Percentiles rank a stretch among this genome's conserved stretches.
phyloP scores from a whole-genome alignment of 2,888 invertebrate genomes.

The Caenorhabditis japonica region DNA sequence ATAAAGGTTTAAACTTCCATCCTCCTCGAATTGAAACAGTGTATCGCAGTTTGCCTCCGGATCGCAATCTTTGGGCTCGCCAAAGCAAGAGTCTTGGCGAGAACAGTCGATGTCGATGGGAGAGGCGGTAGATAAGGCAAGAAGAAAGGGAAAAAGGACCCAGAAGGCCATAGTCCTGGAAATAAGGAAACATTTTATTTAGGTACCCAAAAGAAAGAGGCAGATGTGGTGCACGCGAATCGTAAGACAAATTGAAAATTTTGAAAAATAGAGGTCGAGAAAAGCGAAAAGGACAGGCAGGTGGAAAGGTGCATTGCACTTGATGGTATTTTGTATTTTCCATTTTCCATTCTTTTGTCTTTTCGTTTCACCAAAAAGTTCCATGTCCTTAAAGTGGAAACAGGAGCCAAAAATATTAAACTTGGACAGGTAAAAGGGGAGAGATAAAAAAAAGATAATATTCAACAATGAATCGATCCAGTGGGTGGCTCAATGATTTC shows the following conservation, averaged over 20 bases:
- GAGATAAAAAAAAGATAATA: too few relatives aligned
- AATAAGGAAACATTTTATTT: too few relatives aligned
- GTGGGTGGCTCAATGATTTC: too few relatives aligned
- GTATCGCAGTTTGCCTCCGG: constrained; percentile 13
- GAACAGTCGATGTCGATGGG: constrained; percentile 25
- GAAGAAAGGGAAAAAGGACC: not conserved
- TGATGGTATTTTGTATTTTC: not conserved
- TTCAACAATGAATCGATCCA: too few relatives aligned
- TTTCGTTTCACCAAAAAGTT: too few relatives aligned
- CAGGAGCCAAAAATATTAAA: too few relatives aligned
- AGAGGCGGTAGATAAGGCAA: not conserved
- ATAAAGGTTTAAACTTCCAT: constrained; percentile 28
- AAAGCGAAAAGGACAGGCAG: not conserved
- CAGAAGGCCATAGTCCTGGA: not conserved
- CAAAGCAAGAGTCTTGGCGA: constrained; percentile 27
- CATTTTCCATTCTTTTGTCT: too few relatives aligned
- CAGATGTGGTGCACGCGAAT: too few relatives aligned
- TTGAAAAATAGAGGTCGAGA: not conserved
- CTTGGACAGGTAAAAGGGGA: too few relatives aligned
- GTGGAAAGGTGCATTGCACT: not conserved
- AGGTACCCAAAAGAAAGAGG: too few relatives aligned
- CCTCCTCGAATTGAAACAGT: constrained; percentile 26
- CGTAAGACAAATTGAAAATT: too few relatives aligned
- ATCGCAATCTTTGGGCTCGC: constrained; percentile 24
- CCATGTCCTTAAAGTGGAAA: too few relatives aligned